Evolutionary conservation across 2,113 vertebrate genomes (phyloP).

Genomic region (Phylloscopus trochiloides): DNA sequence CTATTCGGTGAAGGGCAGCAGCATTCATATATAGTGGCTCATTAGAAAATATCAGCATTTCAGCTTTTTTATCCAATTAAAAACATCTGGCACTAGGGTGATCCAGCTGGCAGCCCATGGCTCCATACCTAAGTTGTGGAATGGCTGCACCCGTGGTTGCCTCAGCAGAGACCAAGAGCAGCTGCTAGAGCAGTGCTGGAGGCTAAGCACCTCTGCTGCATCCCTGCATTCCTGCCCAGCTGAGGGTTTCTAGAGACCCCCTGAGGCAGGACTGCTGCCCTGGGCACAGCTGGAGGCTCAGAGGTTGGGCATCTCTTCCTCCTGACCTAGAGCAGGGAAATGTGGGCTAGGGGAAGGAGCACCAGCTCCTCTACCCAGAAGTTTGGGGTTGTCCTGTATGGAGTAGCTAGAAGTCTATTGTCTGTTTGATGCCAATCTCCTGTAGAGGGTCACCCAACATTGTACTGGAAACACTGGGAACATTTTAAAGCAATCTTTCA

Average conservation of each 20-base stretch:
- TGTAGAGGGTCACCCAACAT: neutral
- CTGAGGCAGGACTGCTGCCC: neutral
- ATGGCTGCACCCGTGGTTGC: neutral
- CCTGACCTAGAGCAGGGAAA: neutral
- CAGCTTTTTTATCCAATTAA: slow-evolving; percentile 44
- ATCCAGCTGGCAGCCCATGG: slow-evolving; percentile 36
- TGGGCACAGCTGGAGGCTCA: neutral
- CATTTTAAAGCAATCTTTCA: neutral
- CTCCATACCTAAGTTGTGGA: neutral
- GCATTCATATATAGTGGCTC: neutral
- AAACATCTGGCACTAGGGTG: slow-evolving; percentile 19
- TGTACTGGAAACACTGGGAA: neutral
- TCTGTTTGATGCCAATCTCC: neutral
- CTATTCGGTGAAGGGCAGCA: neutral
- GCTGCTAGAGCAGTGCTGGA: neutral
- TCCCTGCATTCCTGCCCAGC: neutral
- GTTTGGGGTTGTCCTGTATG: neutral
- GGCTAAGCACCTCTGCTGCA: neutral
- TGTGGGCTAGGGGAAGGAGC: neutral
- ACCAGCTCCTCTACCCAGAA: neutral
- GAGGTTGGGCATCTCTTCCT: neutral
- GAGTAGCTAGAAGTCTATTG: neutral
- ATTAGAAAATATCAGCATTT: slow-evolving; percentile 15
- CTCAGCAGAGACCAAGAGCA: neutral
- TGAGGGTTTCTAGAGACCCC: neutral